These are phyloP conservation scores for Pseudochirops corinnae DNA, from an alignment of 2,797 vertebrate genomes.

Conservation along the genomic window DNA sequence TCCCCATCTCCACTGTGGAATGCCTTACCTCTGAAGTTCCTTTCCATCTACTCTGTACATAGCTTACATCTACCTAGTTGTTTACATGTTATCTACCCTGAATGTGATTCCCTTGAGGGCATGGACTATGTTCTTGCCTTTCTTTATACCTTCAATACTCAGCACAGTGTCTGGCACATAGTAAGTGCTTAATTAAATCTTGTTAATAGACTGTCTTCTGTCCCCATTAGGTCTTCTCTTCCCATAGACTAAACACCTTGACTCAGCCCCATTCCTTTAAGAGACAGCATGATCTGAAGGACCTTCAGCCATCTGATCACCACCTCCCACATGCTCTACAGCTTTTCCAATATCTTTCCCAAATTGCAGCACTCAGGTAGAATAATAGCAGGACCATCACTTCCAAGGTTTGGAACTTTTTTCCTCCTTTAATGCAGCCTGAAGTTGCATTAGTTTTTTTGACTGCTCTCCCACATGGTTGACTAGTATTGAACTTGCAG, in stretches of 20 bases:
- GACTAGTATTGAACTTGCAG: not conserved
- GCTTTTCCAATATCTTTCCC: not conserved
- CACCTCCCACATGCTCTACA: not conserved
- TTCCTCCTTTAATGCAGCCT: not conserved
- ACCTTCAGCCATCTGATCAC: not conserved
- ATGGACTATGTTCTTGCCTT: not conserved
- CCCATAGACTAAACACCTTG: not conserved
- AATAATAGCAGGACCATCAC: not conserved
- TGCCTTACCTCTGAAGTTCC: not conserved
- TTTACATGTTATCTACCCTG: not conserved
- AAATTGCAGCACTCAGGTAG: not conserved
- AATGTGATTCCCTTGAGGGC: not conserved
- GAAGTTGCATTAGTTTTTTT: not conserved
- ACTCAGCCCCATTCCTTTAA: not conserved
- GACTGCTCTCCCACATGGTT: not conserved
- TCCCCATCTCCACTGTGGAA: not conserved
- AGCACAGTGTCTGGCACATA: not conserved
- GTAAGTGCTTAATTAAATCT: not conserved
- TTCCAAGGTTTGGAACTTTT: not conserved
- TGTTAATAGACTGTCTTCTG: not conserved
- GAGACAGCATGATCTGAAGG: not conserved
- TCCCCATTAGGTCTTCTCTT: not conserved
- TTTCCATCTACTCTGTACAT: not conserved
- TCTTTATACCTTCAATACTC: not conserved
- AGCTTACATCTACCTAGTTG: not conserved